phyloP scores from a whole-genome alignment of 2,113 vertebrate genomes.

The Thinocorus orbignyianus region DNA sequence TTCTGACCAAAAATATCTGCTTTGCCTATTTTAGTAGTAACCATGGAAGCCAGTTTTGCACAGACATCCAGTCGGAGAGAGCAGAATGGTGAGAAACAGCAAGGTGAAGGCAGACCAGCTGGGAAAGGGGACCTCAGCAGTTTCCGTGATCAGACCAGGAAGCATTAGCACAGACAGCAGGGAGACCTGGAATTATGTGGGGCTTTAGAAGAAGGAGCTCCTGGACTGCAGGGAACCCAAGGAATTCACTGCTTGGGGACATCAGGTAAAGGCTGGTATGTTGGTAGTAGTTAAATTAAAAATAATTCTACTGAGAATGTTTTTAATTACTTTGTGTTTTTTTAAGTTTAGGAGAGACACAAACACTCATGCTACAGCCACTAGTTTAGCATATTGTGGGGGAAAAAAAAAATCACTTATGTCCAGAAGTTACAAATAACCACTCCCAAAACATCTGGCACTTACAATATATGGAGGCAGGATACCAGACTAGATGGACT shows the following conservation, averaged over 20 bases:
- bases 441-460: neutral
- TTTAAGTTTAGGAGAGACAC: neutral
- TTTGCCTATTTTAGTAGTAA: conserved; percentile 63
- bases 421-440: neutral
- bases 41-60: conserved; percentile 57
- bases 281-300: neutral
- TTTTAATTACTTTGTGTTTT: neutral
- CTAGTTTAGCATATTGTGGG: neutral
- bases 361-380: neutral
- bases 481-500: neutral
- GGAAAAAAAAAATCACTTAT: neutral
- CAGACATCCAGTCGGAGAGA: neutral
- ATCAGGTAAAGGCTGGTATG: neutral
- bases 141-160: neutral
- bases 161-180: neutral
- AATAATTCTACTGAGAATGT: neutral
- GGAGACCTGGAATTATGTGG: neutral
- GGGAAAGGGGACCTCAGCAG: neutral
- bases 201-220: neutral
- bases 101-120: conserved; percentile 12
- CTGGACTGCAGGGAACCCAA: neutral
- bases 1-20: conserved; percentile 61
- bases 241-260: neutral
- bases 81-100: neutral
- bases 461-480: neutral